Conservation (phyloP, 1,140 invertebrate species). For the Solenopsis invicta region DNA sequence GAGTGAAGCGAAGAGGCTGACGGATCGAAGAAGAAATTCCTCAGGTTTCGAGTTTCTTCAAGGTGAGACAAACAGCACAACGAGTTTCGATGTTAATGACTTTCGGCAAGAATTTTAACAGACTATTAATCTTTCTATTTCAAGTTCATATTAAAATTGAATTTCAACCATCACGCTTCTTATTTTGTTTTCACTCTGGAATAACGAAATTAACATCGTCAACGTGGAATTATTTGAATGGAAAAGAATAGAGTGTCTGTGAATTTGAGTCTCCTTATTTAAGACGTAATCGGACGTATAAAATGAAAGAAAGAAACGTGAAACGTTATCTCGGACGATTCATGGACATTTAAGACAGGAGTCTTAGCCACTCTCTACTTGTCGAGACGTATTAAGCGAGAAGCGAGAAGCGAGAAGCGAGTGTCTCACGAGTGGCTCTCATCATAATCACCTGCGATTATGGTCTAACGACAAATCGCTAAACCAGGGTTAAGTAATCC, state of each 20-base stretch:
- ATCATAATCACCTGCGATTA: not conserved
- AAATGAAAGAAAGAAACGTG: not conserved
- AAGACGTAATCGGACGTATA: not conserved
- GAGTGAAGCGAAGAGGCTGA: not conserved
- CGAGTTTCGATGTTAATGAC: not conserved
- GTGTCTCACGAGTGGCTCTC: not conserved
- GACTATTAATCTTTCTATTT: not conserved
- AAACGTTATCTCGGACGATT: not conserved
- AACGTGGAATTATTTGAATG: not conserved
- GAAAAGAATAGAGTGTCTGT: not conserved
- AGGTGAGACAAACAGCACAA: not conserved
- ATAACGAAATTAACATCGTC: not conserved
- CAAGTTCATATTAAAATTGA: not conserved
- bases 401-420: not conserved
- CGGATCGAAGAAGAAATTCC: not conserved
- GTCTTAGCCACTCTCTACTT: not conserved
- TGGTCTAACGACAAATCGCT: not conserved
- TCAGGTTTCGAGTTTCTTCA: not conserved
- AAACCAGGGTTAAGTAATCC: constrained; percentile 33
- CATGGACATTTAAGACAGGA: not conserved
- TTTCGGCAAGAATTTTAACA: not conserved
- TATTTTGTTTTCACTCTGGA: not conserved
- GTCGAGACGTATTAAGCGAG: not conserved
- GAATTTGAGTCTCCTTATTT: not conserved
- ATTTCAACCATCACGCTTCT: not conserved